A percentile compares a stretch with the other conserved stretches of the same genome.
phyloP scores from a whole-genome alignment of 2,113 vertebrate genomes.

The Cephalopterus ornatus region DNA sequence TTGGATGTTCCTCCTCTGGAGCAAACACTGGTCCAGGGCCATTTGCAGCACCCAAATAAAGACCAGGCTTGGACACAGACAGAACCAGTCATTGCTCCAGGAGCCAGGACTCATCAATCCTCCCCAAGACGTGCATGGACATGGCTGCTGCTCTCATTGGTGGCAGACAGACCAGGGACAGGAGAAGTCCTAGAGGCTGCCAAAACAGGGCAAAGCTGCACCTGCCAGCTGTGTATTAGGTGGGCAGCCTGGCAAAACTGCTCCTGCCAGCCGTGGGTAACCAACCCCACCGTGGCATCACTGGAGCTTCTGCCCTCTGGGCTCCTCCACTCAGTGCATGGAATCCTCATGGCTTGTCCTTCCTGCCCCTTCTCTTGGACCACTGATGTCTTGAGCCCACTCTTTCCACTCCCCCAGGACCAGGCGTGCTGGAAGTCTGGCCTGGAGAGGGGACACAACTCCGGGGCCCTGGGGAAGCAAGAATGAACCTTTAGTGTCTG shows the following conservation, averaged over 20 bases:
- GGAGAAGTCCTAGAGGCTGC: background rate
- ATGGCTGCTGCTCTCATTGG: background rate
- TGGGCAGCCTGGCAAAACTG: background rate
- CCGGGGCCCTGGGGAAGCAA: background rate
- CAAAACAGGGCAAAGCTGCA: background rate
- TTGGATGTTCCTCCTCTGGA: background rate
- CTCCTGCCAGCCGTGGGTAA: background rate
- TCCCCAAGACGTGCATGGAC: background rate
- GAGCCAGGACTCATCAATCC: background rate
- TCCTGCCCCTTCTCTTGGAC: background rate
- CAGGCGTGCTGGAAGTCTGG: background rate
- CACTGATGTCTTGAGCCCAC: background rate
- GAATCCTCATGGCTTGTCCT: background rate
- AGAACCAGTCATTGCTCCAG: background rate
- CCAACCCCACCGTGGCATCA: background rate
- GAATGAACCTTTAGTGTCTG: background rate
- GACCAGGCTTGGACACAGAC: background rate
- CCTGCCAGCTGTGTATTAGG: background rate
- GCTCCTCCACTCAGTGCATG: fast-evolving
- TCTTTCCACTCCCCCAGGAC: background rate
- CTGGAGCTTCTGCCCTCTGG: background rate
- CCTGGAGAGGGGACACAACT: background rate
- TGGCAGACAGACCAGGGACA: background rate
- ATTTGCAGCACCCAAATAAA: background rate
- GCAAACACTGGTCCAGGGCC: background rate